Evolutionary conservation across 2,113 vertebrate species (phyloP).

Genomic region (Bujurquina vittata): DNA sequence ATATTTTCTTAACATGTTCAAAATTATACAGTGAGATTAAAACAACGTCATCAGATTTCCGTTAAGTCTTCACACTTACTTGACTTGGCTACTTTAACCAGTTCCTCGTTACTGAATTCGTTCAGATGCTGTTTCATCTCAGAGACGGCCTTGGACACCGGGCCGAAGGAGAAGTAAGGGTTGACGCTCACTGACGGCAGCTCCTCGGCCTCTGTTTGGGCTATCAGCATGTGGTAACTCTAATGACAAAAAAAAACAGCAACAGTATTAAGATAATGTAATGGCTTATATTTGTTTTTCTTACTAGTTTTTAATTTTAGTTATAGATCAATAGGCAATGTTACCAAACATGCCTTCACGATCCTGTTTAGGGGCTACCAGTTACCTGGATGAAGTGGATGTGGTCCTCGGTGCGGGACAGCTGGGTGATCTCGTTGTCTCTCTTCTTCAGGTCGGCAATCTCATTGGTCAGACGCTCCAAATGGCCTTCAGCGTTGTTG

Average conservation of each 20-base stretch:
- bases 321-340: neutral
- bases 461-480: constrained; percentile 83
- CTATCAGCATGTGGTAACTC: constrained; percentile 83
- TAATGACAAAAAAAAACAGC: constrained; percentile 13
- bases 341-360: neutral
- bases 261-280: neutral
- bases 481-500: constrained; percentile 79
- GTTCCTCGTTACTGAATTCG: constrained; percentile 82
- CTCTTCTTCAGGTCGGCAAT: constrained; percentile 81
- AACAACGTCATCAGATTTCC: neutral
- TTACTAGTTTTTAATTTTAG: neutral
- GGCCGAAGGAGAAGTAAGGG: constrained; percentile 81
- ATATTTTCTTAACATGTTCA: neutral
- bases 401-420: constrained; percentile 84
- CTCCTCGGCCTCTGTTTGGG: constrained; percentile 82
- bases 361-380: rapidly evolving
- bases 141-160: constrained; percentile 80
- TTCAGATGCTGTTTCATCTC: constrained; percentile 83
- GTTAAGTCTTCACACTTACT: constrained; percentile 53
- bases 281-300: neutral
- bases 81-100: constrained; percentile 80
- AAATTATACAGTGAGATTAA: neutral
- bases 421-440: constrained; percentile 81
- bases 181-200: constrained; percentile 81
- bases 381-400: constrained; percentile 85